Evolutionary conservation across 2,113 vertebrate genomes (phyloP), one percentile per base, ranked within the genome.

Genomic region (Myotis lucifugus): DNA sequence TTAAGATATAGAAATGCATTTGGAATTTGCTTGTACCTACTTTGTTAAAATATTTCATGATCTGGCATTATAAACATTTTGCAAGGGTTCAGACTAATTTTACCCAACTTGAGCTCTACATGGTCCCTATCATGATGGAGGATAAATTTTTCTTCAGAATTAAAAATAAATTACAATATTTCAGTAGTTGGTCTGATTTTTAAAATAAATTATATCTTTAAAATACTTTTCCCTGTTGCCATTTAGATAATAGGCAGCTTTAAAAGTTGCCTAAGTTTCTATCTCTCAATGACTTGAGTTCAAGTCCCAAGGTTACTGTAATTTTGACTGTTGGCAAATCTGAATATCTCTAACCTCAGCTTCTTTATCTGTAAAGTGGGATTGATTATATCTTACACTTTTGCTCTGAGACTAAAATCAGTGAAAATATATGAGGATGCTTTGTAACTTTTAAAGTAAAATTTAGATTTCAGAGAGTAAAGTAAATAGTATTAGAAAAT

Each of bases 401-500:
- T 90, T 72, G 7, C 25, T 77, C 6, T 56, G 6, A 25, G 27
- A 89, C 52, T 54, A 86, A 89, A 54, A 37, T 59, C 76, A 78
- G 46, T 42, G 14, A 50, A 34, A 91, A 90, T 88, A 12, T 54
- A 17, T 21, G 12, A 66, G 23, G 21, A 8, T n/a, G 66, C 25
- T 81, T 89, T 95, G 25, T 83, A 95, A 66, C 56, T 83, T 73
- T 1, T 81, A 72, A 74, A 76, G 12, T 29, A 79, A 42, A 90
- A 25, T 54, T 56, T 77, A 81, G 29, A 50, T 93, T 21, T 93
- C 37, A 46, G 59, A 34, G 21, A 78, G 27, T 69, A 56, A 46
- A 91, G 25, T 67, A 50, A 92, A 27, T 9, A 21, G 10, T 66
- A 64, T 83, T 82, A 73, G 72, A 59, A 95, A 96, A 69, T 82